These are phyloP conservation scores for Typhlichthys eigenmanni DNA, from an alignment of 2,797 vertebrate genomes.

Conservation along the genomic window DNA sequence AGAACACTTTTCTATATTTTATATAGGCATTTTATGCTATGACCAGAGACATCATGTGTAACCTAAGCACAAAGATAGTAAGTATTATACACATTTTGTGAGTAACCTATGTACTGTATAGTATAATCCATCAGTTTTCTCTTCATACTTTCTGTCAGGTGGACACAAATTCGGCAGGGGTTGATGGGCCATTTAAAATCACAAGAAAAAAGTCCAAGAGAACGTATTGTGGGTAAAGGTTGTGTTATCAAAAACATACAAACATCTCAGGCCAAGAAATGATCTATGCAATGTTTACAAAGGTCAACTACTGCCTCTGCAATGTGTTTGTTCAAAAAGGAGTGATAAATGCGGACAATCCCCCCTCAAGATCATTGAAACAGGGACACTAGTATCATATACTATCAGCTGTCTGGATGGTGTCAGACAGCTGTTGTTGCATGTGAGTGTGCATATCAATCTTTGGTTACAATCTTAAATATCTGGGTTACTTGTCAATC, in stretches of 20 bases:
- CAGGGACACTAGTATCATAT: no score
- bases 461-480: background rate
- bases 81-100: slow-evolving; percentile 51
- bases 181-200: slow-evolving; percentile 93
- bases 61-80: slow-evolving; percentile 97
- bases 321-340: no score
- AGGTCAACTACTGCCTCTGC: no score
- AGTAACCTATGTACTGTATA: no score
- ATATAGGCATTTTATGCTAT: slow-evolving; percentile 94
- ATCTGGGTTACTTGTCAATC: slow-evolving; percentile 1
- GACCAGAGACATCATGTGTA: slow-evolving; percentile 95
- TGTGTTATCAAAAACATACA: no score
- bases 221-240: slow-evolving; percentile 73
- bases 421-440: background rate
- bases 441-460: background rate
- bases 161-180: slow-evolving; percentile 84
- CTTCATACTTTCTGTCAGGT: slow-evolving; percentile 74
- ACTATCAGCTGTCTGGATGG: no score
- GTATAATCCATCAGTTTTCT: slow-evolving; percentile 11
- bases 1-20: slow-evolving; percentile 17
- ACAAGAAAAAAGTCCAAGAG: slow-evolving; percentile 95
- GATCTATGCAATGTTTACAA: no score
- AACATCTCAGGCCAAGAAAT: no score
- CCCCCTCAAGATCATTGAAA: no score
- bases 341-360: no score